Conservation (phyloP, 2,888 invertebrate species). For the Napeogenes inachia region DNA sequence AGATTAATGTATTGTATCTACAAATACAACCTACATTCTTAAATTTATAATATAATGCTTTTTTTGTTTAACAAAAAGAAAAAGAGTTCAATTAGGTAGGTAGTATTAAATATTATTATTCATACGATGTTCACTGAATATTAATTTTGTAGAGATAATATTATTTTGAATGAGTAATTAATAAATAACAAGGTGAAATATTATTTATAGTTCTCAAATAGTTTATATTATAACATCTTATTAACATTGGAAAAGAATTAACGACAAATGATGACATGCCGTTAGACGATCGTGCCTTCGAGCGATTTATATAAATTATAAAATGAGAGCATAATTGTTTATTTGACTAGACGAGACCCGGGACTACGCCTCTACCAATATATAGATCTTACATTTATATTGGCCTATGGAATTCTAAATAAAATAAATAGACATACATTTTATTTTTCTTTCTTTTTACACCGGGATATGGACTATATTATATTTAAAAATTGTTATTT, state of each 20-base stretch:
- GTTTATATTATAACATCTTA: constrained; percentile 10
- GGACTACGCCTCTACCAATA: neutral
- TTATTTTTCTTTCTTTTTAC: too few relatives aligned
- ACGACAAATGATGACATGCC: constrained; percentile 24
- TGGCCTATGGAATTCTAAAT: too few relatives aligned
- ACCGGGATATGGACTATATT: too few relatives aligned
- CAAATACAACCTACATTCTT: too few relatives aligned
- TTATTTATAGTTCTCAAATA: constrained; percentile 5
- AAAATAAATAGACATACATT: too few relatives aligned
- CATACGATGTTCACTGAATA: too few relatives aligned
- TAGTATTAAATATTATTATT: too few relatives aligned
- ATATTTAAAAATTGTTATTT: too few relatives aligned
- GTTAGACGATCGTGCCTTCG: constrained; percentile 20
- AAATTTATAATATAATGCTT: too few relatives aligned
- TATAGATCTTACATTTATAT: constrained; percentile 17
- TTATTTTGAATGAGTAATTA: neutral
- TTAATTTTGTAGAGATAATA: neutral
- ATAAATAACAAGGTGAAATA: neutral
- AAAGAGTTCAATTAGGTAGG: too few relatives aligned
- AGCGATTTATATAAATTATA: constrained; percentile 23
- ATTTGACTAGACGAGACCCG: constrained; percentile 3
- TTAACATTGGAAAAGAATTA: constrained; percentile 27
- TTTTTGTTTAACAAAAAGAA: too few relatives aligned
- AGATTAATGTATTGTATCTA: too few relatives aligned
- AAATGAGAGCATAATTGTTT: constrained; percentile 24